Conservation (phyloP, 2,113 vertebrate species). For the Clarias batrachus region DNA sequence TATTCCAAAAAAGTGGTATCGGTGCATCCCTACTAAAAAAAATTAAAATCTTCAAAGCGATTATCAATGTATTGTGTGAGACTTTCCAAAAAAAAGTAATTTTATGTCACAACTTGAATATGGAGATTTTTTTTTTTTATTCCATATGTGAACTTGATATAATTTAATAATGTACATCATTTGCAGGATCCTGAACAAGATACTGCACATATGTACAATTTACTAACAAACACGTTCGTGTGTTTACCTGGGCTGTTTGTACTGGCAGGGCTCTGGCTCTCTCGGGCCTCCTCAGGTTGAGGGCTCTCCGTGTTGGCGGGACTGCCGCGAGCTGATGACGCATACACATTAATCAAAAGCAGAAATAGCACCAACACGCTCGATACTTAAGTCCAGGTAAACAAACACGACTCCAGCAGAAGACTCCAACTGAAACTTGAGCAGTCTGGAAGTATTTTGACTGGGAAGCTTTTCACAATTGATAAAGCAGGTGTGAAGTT, state of each 20-base stretch:
- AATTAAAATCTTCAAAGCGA: too few species aligned
- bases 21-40: too few species aligned
- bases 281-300: conserved; percentile 38
- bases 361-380: conserved; percentile 22
- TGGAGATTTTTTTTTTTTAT: background rate
- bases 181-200: background rate
- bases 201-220: background rate
- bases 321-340: conserved; percentile 61
- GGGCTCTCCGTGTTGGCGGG: conserved; percentile 62
- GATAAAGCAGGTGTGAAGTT: background rate
- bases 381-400: background rate
- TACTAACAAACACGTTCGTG: background rate
- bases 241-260: conserved; percentile 60
- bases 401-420: background rate
- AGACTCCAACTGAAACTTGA: background rate
- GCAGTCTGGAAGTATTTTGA: too few species aligned
- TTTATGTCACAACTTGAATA: background rate
- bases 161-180: background rate
- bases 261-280: conserved; percentile 55
- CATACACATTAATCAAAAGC: conserved; percentile 34
- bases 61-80: background rate
- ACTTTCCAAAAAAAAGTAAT: background rate
- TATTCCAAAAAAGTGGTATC: too few species aligned
- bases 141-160: background rate
- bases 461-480: background rate